Evolutionary conservation across 35 echinoderm and acorn worm species (phyloP).

Genomic region (Apostichopus californicus): DNA sequence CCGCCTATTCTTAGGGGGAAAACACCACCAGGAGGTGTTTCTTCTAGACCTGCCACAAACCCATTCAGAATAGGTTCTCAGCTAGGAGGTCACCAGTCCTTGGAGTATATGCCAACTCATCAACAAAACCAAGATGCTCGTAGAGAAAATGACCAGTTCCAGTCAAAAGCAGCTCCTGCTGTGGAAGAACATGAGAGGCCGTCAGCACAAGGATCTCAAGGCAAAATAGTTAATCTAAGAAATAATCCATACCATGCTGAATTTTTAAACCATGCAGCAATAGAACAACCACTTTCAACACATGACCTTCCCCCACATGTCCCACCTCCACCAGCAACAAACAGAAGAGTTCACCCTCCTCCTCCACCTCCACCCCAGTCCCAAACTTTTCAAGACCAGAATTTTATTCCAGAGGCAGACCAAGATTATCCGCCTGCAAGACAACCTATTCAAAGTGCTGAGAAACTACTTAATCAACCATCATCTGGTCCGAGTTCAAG

Average conservation of each 20-base stretch:
- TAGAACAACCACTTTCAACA: not conserved
- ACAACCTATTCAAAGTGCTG: not conserved
- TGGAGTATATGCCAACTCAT: not conserved
- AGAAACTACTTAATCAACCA: not conserved
- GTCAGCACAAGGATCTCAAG: not conserved
- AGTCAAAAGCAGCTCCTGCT: not conserved
- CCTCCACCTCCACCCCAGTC: not conserved
- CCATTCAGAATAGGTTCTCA: not conserved
- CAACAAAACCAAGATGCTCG: not conserved
- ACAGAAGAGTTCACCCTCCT: not conserved
- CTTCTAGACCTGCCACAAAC: conserved; percentile 19
- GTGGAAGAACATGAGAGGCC: not conserved
- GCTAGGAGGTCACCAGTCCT: not conserved
- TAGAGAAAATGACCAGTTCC: not conserved
- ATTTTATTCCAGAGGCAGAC: not conserved
- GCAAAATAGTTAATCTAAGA: not conserved
- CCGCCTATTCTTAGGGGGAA: not conserved
- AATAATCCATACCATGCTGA: conserved; percentile 17
- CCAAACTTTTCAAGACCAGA: not conserved
- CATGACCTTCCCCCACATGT: not conserved
- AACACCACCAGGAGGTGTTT: not conserved
- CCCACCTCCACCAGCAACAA: not conserved
- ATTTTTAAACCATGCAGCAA: conserved; percentile 21
- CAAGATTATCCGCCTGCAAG: not conserved
- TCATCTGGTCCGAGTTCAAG: not conserved